phyloP scores from a whole-genome alignment of 2,888 invertebrate species.

The Synergus laeviventris region DNA sequence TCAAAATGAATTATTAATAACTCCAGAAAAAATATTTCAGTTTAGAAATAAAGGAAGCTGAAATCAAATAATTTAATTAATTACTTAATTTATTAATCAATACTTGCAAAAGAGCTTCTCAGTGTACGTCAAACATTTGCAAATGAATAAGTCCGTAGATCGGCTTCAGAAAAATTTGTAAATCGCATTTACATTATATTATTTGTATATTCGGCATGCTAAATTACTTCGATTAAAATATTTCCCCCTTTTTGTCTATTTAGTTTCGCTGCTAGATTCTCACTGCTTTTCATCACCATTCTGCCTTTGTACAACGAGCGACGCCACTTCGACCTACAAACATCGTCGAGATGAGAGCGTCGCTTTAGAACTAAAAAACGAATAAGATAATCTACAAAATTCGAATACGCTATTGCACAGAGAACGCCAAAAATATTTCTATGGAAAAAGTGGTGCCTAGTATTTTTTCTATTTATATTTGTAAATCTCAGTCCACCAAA shows the following conservation, averaged over 20 bases:
- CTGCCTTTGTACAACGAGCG: not conserved
- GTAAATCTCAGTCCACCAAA: conserved; percentile 40
- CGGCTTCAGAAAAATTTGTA: conserved; percentile 32
- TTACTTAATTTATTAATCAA: no score
- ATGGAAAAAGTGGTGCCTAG: not conserved
- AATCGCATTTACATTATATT: not conserved
- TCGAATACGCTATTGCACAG: conserved; percentile 36
- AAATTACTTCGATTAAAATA: conserved; percentile 48
- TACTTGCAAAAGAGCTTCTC: not conserved
- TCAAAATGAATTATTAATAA: no score
- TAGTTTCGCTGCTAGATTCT: conserved; percentile 35
- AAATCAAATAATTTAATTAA: no score
- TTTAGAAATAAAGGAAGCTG: no score
- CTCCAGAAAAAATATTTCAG: no score
- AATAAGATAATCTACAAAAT: not conserved
- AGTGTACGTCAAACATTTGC: conserved; percentile 22
- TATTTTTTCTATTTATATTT: conserved; percentile 10
- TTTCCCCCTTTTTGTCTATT: conserved; percentile 33
- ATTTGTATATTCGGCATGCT: not conserved
- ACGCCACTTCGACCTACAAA: not conserved
- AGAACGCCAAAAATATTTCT: conserved; percentile 13
- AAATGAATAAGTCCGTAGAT: conserved; percentile 54
- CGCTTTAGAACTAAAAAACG: not conserved
- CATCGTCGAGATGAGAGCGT: not conserved
- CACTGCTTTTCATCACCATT: conserved; percentile 33